Evolutionary conservation across 1,140 invertebrate species (phyloP), one percentile per base, ranked within the genome.

Genomic region (Nasonia longicornis): DNA sequence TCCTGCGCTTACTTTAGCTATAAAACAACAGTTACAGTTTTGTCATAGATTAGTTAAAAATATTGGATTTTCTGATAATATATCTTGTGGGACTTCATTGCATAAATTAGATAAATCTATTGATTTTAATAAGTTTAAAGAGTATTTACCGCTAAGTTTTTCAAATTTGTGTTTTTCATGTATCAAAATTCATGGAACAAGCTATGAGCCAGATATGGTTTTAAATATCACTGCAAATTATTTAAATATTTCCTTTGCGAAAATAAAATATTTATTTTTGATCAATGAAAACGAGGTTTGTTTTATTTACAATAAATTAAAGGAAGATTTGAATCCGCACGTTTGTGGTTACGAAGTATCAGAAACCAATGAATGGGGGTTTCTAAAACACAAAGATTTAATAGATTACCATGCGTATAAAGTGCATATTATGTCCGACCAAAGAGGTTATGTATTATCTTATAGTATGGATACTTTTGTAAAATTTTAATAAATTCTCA

Each of bases 11-110:
- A 75, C 48, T 20, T 64, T 76, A 35, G 16, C 52, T 20, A 11
- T 64, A 3, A 76, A 76, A 76, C 16, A 76, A n/a, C 73, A 76
- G 12, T 76, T 76, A 64, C 48, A 38, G 58, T 42, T 76, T 63
- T 63, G 52, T 76, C 8, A 76, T 64, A 22, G 73, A 31, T 64
- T 76, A 7, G 22, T 69, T 31, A 10, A 16, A 31, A 35, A 35
- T 26, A 20, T 31, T 14, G 67, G 67, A 69, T 35, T 35, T 29
- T 69, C 63, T n/a, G 20, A 22, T 64, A 6, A 64, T 26, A 64
- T 64, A 8, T 64, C 63, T 11, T 26, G 2, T 26, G 63, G 58
- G 14, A n/a, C 3, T 20, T n/a, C 58, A 4, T 16, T 63, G 6
- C 4, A 3, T 20, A 20, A 14, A 63, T 16, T 63, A 16, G 11